Evolutionary conservation across 2,888 invertebrate species (phyloP), one percentile per base, ranked within the genome.

Genomic region (Petrolisthes manimaculis): DNA sequence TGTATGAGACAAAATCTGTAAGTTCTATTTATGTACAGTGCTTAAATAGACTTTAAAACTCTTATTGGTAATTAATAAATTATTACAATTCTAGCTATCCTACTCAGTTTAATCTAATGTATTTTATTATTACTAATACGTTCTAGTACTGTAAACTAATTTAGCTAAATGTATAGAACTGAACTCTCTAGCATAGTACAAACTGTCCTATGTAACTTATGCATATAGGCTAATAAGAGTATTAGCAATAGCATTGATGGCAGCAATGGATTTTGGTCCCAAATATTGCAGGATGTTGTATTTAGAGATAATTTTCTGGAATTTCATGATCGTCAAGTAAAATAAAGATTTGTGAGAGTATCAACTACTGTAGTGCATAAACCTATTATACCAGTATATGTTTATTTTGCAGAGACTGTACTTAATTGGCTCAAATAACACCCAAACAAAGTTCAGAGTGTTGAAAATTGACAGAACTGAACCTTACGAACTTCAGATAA

Each of bases 351-450:
- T 54, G 82, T n/a, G 67, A 21, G 21, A 18, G 0, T 24, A 82
- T 24, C 14, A 74, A 81, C 5, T 77, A 54, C 61, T 6, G 14
- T 71, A n/a, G 69, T 67, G 5, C 21, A 24, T 74, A 51, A 55
- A 21, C 0, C 9, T 24, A 4, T 37, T 37, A 37, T 37, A 37
- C 37, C 37, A 37, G 37, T 37, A 37, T 37, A 37, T 37, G 37
- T n/a, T 9, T 71, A 9, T 74, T 55, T 87, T 89, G 53, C 91
- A 91, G 91, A 88, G 89, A 18, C 97, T 97, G 93, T 99, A 97
- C 93, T 94, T 99, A 80, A 97, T 99, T 92, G 99, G 99, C 5
- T 98, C 98, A 18, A 99, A 99, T 93, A 97, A 97, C 92, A 96
- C 97, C 0, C 96, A 98, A 93, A 97, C 97, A 0, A 95, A 97